Conservation (phyloP, 2,797 vertebrate species). For the Leptodactylus fallax region DNA sequence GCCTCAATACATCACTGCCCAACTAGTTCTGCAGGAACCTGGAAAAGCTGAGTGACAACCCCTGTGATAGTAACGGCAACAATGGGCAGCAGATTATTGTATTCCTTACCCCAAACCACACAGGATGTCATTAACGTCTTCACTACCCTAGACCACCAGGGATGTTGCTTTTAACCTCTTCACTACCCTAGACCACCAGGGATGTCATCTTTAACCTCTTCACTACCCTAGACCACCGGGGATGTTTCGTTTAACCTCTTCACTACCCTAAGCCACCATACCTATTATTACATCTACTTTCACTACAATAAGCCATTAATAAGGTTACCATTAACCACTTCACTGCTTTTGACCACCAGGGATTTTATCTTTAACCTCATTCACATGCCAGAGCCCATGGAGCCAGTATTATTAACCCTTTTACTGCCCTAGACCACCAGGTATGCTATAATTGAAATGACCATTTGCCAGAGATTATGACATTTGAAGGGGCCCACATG, state of each 20-base stretch:
- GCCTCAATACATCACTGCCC: neutral
- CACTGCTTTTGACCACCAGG: neutral
- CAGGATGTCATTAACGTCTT: no score
- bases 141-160: no score
- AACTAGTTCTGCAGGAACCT: neutral
- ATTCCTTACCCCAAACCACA: no score
- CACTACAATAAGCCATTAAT: neutral
- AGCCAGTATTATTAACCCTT: neutral
- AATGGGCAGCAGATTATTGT: no score
- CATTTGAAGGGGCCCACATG: no score
- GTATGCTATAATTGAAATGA: neutral
- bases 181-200: no score
- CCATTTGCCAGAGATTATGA: no score
- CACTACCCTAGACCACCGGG: no score
- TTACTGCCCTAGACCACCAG: neutral
- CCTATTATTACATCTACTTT: neutral
- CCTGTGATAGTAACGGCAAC: no score
- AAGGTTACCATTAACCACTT: no score
- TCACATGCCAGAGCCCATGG: no score
- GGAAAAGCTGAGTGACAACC: neutral
- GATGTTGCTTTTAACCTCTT: no score
- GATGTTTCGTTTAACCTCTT: neutral
- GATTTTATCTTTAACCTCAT: neutral
- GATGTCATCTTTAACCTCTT: neutral
- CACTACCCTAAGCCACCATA: neutral